Conservation (phyloP, 1,140 invertebrate genomes). For the Lutraria rhynchaena region DNA sequence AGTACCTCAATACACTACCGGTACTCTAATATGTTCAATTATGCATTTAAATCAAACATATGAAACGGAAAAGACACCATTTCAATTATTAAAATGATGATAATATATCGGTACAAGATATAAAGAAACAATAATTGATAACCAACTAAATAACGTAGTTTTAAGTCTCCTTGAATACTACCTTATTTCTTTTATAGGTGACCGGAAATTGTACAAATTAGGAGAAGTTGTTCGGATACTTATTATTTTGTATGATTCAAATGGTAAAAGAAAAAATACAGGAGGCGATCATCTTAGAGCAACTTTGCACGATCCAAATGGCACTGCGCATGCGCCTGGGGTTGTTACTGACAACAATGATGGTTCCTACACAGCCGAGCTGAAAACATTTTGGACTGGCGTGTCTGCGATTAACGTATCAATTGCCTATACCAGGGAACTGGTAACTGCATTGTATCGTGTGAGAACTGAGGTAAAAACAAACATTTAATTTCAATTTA, state of each 20-base stretch:
- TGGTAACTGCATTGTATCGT: not conserved
- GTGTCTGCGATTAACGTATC: not conserved
- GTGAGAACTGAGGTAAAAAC: not conserved
- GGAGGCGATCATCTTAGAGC: constrained; percentile 5
- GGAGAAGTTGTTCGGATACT: not conserved
- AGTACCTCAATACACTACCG: no score
- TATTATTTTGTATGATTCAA: not conserved
- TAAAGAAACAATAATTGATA: no score
- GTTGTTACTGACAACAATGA: not conserved
- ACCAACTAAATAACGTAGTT: no score
- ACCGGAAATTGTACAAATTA: not conserved
- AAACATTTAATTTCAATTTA: no score
- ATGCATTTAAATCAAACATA: no score
- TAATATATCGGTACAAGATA: no score
- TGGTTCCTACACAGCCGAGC: not conserved
- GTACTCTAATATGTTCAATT: no score
- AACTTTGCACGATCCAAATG: not conserved
- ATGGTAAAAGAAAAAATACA: not conserved
- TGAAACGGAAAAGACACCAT: no score
- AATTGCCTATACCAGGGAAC: constrained; percentile 5
- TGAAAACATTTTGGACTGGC: constrained; percentile 3
- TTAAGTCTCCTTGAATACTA: no score
- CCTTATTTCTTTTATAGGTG: no score
- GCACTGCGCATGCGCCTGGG: not conserved
- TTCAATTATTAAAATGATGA: no score